These are phyloP conservation scores for Aldabrachelys gigantea DNA, from an alignment of 2,113 vertebrate genomes.

Conservation along the genomic window DNA sequence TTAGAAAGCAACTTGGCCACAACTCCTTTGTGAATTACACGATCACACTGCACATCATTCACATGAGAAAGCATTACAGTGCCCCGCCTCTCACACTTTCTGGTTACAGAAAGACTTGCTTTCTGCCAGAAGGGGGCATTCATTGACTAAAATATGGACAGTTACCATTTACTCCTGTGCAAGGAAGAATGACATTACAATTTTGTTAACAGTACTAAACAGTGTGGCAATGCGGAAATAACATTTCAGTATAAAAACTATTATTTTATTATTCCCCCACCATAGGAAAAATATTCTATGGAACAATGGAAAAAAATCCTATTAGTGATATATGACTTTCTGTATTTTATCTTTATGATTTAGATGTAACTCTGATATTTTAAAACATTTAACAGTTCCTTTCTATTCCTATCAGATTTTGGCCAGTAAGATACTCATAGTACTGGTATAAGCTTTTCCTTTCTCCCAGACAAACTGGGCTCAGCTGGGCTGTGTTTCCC, in stretches of 20 bases:
- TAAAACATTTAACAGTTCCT: not conserved
- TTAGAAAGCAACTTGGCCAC: not conserved
- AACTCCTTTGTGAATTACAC: not conserved
- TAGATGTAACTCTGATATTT: not conserved
- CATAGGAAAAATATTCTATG: not conserved
- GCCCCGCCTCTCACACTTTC: not conserved
- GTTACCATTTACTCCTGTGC: not conserved
- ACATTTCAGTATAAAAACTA: not conserved
- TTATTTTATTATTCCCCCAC: not conserved
- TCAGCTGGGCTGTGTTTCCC: not conserved
- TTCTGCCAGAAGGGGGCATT: conserved; percentile 72
- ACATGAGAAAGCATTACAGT: not conserved
- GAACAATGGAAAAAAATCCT: not conserved
- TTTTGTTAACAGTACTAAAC: not conserved
- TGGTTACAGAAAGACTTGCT: not conserved
- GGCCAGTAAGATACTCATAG: not conserved
- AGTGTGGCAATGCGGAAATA: not conserved
- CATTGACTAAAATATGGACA: conserved; percentile 22
- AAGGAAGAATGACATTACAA: not conserved
- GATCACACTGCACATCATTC: not conserved
- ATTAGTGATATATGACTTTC: not conserved
- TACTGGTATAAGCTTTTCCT: not conserved
- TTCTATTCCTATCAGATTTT: not conserved
- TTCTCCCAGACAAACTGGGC: not conserved
- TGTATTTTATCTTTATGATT: not conserved